phyloP scores from a whole-genome alignment of 2,888 invertebrate genomes.

The Athetis lepigone region DNA sequence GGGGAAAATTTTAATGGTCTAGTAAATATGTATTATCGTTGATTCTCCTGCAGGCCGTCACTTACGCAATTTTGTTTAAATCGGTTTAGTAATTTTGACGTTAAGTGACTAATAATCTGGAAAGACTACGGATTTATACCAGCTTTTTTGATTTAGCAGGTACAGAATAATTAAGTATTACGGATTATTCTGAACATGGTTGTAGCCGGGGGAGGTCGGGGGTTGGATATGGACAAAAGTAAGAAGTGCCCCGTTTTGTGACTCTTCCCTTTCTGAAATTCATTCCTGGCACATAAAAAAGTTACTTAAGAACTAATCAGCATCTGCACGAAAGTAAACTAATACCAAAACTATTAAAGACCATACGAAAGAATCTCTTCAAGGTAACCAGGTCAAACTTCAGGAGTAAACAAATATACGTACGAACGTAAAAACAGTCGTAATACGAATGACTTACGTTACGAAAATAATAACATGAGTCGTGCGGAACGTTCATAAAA shows the following conservation, averaged over 20 bases:
- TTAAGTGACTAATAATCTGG: too few relatives aligned
- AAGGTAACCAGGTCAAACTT: constrained; percentile 34
- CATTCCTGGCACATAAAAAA: too few relatives aligned
- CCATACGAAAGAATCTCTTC: constrained; percentile 9
- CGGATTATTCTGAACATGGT: too few relatives aligned
- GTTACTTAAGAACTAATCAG: constrained; percentile 30
- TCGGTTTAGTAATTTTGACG: background rate
- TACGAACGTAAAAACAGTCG: constrained; percentile 20
- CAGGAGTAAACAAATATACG: constrained; percentile 32
- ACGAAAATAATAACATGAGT: constrained; percentile 34
- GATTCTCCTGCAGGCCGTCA: background rate
- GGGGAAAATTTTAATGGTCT: too few relatives aligned
- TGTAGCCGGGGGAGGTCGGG: too few relatives aligned
- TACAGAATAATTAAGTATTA: too few relatives aligned
- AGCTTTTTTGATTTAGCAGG: too few relatives aligned
- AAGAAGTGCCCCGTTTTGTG: too few relatives aligned
- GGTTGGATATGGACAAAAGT: too few relatives aligned
- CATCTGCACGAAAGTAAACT: constrained; percentile 3
- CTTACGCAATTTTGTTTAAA: background rate
- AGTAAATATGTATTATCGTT: background rate
- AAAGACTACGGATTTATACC: too few relatives aligned
- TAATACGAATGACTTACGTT: constrained; percentile 16
- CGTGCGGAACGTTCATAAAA: constrained; percentile 31
- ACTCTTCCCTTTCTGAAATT: too few relatives aligned
- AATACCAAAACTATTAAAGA: constrained; percentile 16